Evolutionary conservation across 2,113 vertebrate species (phyloP).

Genomic region (Calidris pugnax): DNA sequence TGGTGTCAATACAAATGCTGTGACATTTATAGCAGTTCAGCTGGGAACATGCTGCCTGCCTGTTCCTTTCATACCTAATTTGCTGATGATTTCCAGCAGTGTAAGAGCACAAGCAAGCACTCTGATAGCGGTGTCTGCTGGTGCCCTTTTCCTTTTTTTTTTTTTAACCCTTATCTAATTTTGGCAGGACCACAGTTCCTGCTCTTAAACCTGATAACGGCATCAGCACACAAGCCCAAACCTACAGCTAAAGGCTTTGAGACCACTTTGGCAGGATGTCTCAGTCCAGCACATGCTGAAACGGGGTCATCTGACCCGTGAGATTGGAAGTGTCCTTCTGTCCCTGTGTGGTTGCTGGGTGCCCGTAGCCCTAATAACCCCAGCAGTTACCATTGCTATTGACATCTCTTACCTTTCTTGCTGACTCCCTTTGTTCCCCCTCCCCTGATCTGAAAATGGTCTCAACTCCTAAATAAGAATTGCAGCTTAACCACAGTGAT

Average conservation of each 20-base stretch:
- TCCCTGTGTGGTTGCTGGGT: background rate
- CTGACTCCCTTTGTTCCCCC: background rate
- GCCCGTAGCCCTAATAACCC: background rate
- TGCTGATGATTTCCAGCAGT: slow-evolving; percentile 39
- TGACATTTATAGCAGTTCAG: slow-evolving; percentile 54
- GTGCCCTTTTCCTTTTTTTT: background rate
- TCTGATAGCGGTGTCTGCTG: slow-evolving; percentile 12
- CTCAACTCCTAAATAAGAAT: background rate
- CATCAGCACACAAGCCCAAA: background rate
- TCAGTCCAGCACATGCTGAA: background rate
- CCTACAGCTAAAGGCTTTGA: background rate
- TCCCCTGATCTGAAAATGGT: background rate
- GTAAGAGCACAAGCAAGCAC: slow-evolving; percentile 25
- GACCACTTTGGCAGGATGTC: background rate
- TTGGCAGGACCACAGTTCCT: slow-evolving; percentile 54
- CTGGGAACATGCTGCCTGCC: background rate
- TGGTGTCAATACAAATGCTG: background rate
- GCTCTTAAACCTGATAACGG: slow-evolving; percentile 27
- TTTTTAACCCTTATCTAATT: slow-evolving; percentile 27
- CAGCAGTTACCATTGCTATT: background rate
- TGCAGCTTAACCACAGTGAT: background rate
- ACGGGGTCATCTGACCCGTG: background rate
- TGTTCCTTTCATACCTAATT: slow-evolving; percentile 42
- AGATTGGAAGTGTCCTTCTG: background rate
- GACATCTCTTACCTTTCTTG: background rate